A percentile compares a stretch with the other conserved stretches of the same genome.
These are phyloP conservation scores for Pachycephala philippinensis DNA, from an alignment of 2,113 vertebrate species.

Conservation along the genomic window DNA sequence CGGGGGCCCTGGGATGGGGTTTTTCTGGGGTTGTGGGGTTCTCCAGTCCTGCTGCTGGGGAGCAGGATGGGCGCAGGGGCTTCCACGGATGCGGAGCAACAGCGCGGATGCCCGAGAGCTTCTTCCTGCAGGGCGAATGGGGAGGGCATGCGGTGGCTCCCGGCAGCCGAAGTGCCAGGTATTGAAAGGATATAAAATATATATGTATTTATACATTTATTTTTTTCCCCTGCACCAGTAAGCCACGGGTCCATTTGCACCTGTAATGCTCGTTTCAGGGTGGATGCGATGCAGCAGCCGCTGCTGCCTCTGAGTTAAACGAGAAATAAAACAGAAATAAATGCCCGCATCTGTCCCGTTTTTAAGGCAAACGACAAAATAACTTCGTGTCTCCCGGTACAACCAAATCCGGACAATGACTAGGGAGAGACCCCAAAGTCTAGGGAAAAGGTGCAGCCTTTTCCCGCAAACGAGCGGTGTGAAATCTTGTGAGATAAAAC, in stretches of 20 bases:
- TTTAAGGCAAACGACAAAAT: background rate
- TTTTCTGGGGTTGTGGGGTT: fast-evolving
- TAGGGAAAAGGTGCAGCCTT: background rate
- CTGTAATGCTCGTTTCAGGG: background rate
- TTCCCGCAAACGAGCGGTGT: background rate
- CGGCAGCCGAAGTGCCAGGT: background rate
- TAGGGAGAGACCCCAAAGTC: background rate
- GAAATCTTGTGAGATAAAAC: background rate
- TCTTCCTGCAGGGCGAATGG: background rate
- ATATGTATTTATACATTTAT: no score
- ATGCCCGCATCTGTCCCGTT: background rate
- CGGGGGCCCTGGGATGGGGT: background rate
- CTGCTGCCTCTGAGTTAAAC: background rate
- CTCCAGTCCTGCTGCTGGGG: background rate
- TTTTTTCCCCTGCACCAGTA: fast-evolving
- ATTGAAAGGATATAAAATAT: background rate
- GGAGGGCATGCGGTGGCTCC: background rate
- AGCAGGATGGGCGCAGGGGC: constrained; percentile 55
- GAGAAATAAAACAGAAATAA: background rate
- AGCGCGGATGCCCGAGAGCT: constrained; percentile 52
- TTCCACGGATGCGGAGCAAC: constrained; percentile 71
- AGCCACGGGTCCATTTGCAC: background rate
- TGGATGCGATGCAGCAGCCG: background rate
- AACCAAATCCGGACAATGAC: background rate
- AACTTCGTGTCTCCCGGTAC: background rate